These are phyloP conservation scores for Sinocyclocheilus rhinocerous DNA, from an alignment of 2,113 vertebrate genomes.

Conservation along the genomic window DNA sequence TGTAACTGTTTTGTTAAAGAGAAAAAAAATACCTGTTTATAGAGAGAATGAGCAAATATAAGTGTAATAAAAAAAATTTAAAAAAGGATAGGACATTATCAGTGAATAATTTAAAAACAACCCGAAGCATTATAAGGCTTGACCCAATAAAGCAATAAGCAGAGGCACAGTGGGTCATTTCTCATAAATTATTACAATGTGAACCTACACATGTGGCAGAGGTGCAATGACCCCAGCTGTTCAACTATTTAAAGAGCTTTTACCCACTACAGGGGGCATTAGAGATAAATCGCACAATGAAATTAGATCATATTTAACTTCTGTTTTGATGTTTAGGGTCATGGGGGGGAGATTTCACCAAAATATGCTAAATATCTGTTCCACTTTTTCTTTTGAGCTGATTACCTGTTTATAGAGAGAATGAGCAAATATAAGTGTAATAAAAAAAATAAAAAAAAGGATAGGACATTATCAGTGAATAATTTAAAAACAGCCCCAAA, in stretches of 20 bases:
- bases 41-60: slow-evolving; percentile 8
- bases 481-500: slow-evolving; percentile 58
- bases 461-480: slow-evolving; percentile 54
- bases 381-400: not conserved
- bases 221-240: slow-evolving; percentile 55
- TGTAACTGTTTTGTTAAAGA: too few species aligned
- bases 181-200: slow-evolving; percentile 64
- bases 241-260: slow-evolving; percentile 52
- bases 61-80: slow-evolving; percentile 28
- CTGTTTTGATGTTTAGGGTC: not conserved
- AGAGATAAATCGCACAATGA: slow-evolving; percentile 33
- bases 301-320: slow-evolving; percentile 1
- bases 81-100: slow-evolving; percentile 41
- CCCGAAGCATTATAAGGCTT: slow-evolving; percentile 54
- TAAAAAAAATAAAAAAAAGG: slow-evolving; percentile 22
- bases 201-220: slow-evolving; percentile 50
- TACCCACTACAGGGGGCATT: slow-evolving; percentile 18
- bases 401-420: not conserved
- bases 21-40: not conserved
- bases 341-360: not conserved
- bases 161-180: slow-evolving; percentile 49
- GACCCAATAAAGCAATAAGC: slow-evolving; percentile 51
- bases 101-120: slow-evolving; percentile 60
- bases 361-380: not conserved
- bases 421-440: slow-evolving; percentile 31